phyloP scores from a whole-genome alignment of 2,888 invertebrate species.

The Sphinx pinastri region DNA sequence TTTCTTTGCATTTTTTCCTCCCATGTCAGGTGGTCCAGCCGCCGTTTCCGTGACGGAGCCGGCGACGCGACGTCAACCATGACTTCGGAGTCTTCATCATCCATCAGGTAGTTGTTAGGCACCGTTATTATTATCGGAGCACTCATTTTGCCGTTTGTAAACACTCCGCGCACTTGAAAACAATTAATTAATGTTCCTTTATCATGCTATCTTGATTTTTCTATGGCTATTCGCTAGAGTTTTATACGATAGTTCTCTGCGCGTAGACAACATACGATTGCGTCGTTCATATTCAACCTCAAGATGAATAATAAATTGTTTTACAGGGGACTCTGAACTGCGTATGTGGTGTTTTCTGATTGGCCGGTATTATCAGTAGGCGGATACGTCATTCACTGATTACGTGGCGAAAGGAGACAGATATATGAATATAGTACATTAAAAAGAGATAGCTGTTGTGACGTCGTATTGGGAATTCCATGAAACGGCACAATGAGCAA shows the following conservation, averaged over 20 bases:
- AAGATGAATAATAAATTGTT: slow-evolving; percentile 57
- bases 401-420: slow-evolving; percentile 43
- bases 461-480: slow-evolving; percentile 25
- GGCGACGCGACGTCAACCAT: slow-evolving; percentile 62
- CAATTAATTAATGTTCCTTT: slow-evolving; percentile 53
- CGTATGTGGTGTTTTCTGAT: slow-evolving; percentile 69
- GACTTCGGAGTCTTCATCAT: slow-evolving; percentile 67
- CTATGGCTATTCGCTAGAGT: slow-evolving; percentile 55
- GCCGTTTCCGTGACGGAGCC: slow-evolving; percentile 84
- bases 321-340: slow-evolving; percentile 55
- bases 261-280: slow-evolving; percentile 59
- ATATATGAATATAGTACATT: slow-evolving; percentile 25
- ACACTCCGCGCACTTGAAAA: slow-evolving; percentile 49
- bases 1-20: slow-evolving; percentile 95
- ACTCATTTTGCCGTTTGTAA: slow-evolving; percentile 68
- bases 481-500: slow-evolving; percentile 28
- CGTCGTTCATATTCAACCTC: slow-evolving; percentile 73
- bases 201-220: slow-evolving; percentile 60
- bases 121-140: slow-evolving; percentile 80
- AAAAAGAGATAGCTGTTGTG: slow-evolving; percentile 35
- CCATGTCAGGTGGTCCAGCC: slow-evolving; percentile 92
- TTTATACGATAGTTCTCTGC: slow-evolving; percentile 60
- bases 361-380: slow-evolving; percentile 58
- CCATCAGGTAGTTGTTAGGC: slow-evolving; percentile 75
- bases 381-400: slow-evolving; percentile 43